Base-by-base conservation (phyloP, 2,113 vertebrate species). In the Melospiza melodia region DNA sequence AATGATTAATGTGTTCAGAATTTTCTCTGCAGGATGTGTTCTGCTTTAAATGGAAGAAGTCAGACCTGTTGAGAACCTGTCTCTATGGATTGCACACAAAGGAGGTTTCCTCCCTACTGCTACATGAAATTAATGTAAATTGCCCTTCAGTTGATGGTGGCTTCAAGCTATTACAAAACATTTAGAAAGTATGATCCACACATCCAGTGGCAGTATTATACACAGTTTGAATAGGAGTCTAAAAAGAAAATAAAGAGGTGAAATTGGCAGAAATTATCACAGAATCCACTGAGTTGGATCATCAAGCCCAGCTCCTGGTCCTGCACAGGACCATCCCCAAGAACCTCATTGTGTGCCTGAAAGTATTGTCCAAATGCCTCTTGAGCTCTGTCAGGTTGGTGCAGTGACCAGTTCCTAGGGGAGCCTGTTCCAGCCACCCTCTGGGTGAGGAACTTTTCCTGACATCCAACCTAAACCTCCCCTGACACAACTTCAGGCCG, bases 401-500 rank as follows among this genome's bases (percentile, higher is more conserved):
- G 22, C 2, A 37, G 31, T 43, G 22, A 23, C 31, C 6, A 3
- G 12, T 69, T 33, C 5, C 12, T 11, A 19, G 17, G 9, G 4
- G 14, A 57, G 13, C 11, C 24, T 35, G 35, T 65, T 57, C 39
- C 21, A 43, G 4, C 7, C 43, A 43, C 9, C 2, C 8, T 10
- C 6, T 7, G 5, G 21, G 12, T 49, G 31, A 73, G 28, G 37
- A 33, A 31, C 22, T 35, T 65, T 57, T 41, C 25, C 25, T 37
- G 1, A 44, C 23, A 66, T 11, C 14, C 27, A 51, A 5, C 5
- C 25, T 59, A 37, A 58, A 51, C 15, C 2, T 58, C 12, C 31
- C 9, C 31, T 37, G 27, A 10, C 15, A 4, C 31, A 43, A 3
- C 9, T 27, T 58, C 25, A 0, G 1, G 4, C n/a, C 12, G 14